A percentile compares a stretch with the other conserved stretches of the same genome.
These are phyloP conservation scores for Australoheros facetus DNA, from an alignment of 2,797 vertebrate species.

Conservation along the genomic window DNA sequence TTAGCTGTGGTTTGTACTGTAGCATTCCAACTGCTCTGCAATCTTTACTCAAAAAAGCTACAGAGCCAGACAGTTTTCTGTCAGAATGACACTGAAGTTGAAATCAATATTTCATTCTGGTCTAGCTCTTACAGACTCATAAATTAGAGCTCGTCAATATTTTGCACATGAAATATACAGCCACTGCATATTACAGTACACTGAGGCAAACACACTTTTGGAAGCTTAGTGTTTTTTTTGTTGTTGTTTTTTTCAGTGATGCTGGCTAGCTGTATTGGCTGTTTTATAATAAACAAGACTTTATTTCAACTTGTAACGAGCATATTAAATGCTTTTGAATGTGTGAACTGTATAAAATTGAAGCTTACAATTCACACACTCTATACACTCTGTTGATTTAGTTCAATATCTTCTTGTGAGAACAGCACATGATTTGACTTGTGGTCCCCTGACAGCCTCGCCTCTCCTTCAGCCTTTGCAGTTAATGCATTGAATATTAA, in stretches of 20 bases:
- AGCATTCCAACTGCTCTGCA: background rate
- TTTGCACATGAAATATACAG: background rate
- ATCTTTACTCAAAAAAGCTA: background rate
- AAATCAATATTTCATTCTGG: background rate
- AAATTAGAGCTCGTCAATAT: background rate
- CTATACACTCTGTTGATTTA: background rate
- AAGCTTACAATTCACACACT: background rate
- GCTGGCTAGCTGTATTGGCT: no score
- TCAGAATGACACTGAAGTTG: background rate
- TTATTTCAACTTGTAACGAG: background rate
- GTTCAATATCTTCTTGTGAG: constrained; percentile 10
- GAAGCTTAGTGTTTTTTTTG: background rate
- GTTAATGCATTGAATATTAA: constrained; percentile 23
- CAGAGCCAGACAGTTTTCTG: background rate
- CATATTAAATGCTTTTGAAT: background rate
- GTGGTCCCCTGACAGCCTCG: constrained; percentile 10
- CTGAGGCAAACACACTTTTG: background rate
- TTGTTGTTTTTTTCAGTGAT: background rate
- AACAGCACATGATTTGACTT: background rate
- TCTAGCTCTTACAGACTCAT: background rate
- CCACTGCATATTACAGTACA: background rate
- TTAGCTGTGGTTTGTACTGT: background rate
- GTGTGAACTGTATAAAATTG: background rate
- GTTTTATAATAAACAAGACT: no score
- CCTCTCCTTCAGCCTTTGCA: constrained; percentile 11